Conservation (phyloP, 2,113 vertebrate genomes). For the Corydoras sp. region DNA sequence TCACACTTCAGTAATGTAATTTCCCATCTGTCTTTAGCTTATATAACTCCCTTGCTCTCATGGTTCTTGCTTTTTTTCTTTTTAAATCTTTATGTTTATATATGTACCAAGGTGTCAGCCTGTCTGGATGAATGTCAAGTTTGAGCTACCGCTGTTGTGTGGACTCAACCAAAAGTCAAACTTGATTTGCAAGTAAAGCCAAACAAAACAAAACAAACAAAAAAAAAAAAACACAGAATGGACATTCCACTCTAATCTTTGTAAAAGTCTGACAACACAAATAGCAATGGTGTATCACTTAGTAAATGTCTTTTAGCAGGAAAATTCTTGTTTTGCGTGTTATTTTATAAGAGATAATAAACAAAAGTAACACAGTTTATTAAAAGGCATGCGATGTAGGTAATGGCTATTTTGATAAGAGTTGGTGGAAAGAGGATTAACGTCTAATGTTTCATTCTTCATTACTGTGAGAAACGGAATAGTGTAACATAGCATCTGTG, state of each 20-base stretch:
- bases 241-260: not conserved
- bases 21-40: constrained; percentile 45
- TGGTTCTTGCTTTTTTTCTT: constrained; percentile 59
- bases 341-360: too few species aligned
- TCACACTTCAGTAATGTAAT: constrained; percentile 60
- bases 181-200: not conserved
- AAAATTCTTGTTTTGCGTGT: too few species aligned
- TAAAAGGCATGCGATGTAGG: not conserved
- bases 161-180: constrained; percentile 10
- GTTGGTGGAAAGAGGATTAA: not conserved
- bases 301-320: too few species aligned
- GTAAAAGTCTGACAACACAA: too few species aligned
- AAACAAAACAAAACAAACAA: not conserved
- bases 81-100: constrained; percentile 15
- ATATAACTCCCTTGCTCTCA: constrained; percentile 51
- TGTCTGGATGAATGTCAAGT: not conserved
- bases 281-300: too few species aligned
- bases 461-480: not conserved
- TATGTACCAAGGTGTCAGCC: constrained; percentile 1
- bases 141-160: not conserved
- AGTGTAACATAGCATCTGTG: constrained; percentile 12
- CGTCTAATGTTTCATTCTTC: not conserved
- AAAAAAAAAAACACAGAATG: not conserved
- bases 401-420: constrained; percentile 5
- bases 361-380: too few species aligned